phyloP scores from a whole-genome alignment of 2,113 vertebrate genomes.

The Cynopterus brachyotis region DNA sequence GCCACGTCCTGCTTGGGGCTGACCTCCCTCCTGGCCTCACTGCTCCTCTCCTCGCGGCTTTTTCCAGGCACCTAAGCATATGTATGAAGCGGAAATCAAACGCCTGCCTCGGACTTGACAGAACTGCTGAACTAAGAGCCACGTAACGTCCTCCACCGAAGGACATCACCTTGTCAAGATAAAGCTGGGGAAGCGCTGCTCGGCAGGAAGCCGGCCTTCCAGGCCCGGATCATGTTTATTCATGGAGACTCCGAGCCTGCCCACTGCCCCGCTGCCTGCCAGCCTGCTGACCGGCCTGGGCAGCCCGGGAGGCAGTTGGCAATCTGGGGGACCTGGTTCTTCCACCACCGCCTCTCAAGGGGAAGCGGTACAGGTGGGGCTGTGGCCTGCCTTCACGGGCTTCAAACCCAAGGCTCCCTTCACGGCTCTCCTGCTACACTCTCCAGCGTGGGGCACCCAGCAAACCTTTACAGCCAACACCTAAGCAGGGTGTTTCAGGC shows the following conservation, averaged over 20 bases:
- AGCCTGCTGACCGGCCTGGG: not conserved
- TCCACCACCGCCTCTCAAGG: not conserved
- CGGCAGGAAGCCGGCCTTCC: conserved; percentile 73
- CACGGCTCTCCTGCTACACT: not conserved
- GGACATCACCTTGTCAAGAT: conserved; percentile 86
- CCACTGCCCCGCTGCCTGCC: conserved; percentile 38
- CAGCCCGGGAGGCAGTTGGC: not conserved
- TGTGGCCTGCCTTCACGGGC: not conserved
- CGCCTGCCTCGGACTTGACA: conserved; percentile 95
- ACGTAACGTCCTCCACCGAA: conserved; percentile 83
- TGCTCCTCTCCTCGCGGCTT: conserved; percentile 82
- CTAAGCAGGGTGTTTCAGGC: not conserved
- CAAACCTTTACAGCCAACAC: not conserved
- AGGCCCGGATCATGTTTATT: conserved; percentile 70
- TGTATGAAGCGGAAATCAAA: conserved; percentile 97
- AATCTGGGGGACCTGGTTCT: not conserved
- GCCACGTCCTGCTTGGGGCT: conserved; percentile 73
- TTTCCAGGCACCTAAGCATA: conserved; percentile 97
- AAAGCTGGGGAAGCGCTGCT: conserved; percentile 76
- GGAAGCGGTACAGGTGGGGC: not conserved
- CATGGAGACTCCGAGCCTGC: conserved; percentile 35
- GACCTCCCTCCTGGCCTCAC: conserved; percentile 79
- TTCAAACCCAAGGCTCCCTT: not conserved
- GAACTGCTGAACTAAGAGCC: conserved; percentile 97
- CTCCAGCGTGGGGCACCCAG: not conserved